These are phyloP conservation scores for Meloidogyne chitwoodi DNA, from an alignment of 1,140 invertebrate species.

Conservation along the genomic window DNA sequence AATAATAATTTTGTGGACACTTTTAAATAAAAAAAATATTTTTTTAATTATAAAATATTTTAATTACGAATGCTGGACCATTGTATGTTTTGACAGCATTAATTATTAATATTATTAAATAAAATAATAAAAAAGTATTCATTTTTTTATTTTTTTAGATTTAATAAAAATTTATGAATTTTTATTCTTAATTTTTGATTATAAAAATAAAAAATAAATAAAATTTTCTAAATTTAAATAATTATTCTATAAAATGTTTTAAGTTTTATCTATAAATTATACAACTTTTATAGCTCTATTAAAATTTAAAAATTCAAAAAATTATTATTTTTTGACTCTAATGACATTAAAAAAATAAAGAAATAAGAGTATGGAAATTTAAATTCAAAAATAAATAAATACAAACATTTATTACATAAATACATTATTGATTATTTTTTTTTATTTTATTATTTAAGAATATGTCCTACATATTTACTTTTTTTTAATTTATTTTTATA, in stretches of 20 bases:
- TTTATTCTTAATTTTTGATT: background rate
- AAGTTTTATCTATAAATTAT: background rate
- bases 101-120: background rate
- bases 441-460: no score
- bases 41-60: background rate
- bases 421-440: no score
- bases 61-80: background rate
- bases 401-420: no score
- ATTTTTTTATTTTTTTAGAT: background rate
- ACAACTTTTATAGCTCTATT: background rate
- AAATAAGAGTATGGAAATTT: no score
- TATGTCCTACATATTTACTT: no score
- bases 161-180: background rate
- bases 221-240: background rate
- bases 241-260: background rate
- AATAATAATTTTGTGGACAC: background rate
- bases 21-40: background rate
- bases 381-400: no score
- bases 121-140: background rate
- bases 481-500: no score
- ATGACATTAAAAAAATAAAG: no score
- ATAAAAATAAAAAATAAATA: background rate
- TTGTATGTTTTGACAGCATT: background rate
- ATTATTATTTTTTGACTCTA: no score
- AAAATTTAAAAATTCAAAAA: background rate